These are phyloP conservation scores for Gopherus evgoodei DNA, from an alignment of 2,113 vertebrate genomes.

Conservation along the genomic window DNA sequence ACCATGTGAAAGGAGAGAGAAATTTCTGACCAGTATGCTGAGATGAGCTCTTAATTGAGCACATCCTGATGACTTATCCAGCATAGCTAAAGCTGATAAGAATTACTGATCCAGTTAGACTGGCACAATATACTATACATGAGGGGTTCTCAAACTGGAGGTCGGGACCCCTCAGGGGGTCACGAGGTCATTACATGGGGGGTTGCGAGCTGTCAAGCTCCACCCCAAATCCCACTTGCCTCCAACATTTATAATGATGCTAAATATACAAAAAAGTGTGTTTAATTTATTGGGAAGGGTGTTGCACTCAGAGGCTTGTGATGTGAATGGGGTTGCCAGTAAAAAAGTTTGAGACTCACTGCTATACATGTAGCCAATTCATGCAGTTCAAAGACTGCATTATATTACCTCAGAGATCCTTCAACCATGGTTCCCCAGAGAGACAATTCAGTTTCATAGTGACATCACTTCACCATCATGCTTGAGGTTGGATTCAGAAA, in stretches of 20 bases:
- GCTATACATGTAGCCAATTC: constrained; percentile 32
- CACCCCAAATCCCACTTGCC: too few relatives aligned
- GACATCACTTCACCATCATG: constrained; percentile 53
- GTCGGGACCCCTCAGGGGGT: too few relatives aligned
- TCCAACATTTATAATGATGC: too few relatives aligned
- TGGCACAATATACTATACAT: constrained; percentile 28
- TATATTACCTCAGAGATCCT: constrained; percentile 45
- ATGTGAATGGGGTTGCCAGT: too few relatives aligned
- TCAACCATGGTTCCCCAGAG: constrained; percentile 25
- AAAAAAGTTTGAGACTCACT: too few relatives aligned
- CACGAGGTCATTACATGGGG: too few relatives aligned
- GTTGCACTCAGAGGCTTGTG: too few relatives aligned
- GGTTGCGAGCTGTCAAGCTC: too few relatives aligned
- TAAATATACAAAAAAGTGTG: too few relatives aligned
- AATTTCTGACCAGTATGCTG: not conserved
- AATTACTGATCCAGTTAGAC: constrained; percentile 59
- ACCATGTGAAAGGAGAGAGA: not conserved
- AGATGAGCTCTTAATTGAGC: constrained; percentile 50
- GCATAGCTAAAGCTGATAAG: constrained; percentile 38
- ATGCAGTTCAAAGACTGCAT: constrained; percentile 24
- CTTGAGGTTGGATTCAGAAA: constrained; percentile 32
- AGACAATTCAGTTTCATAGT: constrained; percentile 41
- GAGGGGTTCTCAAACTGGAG: too few relatives aligned
- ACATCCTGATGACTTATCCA: constrained; percentile 44
- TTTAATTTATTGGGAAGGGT: too few relatives aligned